Evolutionary conservation across 37 sponge, comb jelly and placozoan species (phyloP).

Genomic region (Tethya wilhelma): DNA sequence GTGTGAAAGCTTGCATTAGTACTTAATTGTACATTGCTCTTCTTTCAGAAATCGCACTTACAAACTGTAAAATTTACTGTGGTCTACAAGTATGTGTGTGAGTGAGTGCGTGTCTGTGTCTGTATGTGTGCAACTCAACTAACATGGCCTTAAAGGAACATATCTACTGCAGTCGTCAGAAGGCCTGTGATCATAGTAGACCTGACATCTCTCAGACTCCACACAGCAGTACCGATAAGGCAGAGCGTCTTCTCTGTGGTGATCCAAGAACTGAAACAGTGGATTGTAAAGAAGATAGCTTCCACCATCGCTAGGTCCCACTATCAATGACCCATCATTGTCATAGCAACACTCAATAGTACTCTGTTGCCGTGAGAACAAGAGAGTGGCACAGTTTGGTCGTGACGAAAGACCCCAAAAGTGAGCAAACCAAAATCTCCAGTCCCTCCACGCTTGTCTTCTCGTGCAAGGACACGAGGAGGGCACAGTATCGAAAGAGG

Average conservation of each 20-base stretch:
- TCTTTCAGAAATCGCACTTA: no score
- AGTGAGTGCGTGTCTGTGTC: no score
- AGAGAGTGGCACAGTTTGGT: conserved; percentile 33
- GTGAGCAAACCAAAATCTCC: conserved; percentile 39
- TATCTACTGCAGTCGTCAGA: conserved; percentile 57
- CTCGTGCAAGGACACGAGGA: conserved; percentile 51
- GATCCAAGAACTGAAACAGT: background rate
- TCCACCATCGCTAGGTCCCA: conserved; percentile 35
- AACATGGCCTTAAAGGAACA: background rate
- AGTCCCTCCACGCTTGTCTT: conserved; percentile 47
- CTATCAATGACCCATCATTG: conserved; percentile 25
- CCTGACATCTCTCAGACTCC: conserved; percentile 28
- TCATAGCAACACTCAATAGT: conserved; percentile 71
- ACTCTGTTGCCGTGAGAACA: conserved; percentile 17
- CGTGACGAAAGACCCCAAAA: conserved; percentile 32
- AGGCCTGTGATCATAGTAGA: conserved; percentile 41
- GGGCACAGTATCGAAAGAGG: background rate
- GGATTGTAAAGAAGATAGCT: conserved; percentile 38
- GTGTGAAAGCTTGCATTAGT: no score
- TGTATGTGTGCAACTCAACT: no score
- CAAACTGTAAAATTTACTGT: no score
- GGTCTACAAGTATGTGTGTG: no score
- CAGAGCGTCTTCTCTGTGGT: background rate
- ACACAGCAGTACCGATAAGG: conserved; percentile 60
- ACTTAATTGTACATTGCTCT: no score